These are phyloP conservation scores for Heliconius ethilla DNA, from an alignment of 2,888 invertebrate genomes.

Conservation along the genomic window DNA sequence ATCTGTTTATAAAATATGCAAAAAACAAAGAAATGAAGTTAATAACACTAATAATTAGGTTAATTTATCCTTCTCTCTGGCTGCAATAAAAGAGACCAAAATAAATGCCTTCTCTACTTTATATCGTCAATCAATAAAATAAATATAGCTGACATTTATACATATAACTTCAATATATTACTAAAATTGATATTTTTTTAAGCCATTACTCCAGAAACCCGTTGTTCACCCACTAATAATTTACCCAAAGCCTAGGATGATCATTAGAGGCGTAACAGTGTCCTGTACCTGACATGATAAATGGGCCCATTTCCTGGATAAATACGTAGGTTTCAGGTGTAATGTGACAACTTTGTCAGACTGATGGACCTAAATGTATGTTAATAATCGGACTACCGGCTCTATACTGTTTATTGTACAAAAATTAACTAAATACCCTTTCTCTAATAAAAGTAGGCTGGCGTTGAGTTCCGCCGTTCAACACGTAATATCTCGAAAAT, in stretches of 20 bases:
- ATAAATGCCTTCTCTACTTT: background rate
- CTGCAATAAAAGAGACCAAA: background rate
- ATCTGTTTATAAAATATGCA: background rate
- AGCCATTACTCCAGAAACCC: constrained; percentile 3
- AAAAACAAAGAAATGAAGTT: background rate
- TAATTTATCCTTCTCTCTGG: background rate
- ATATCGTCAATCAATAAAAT: background rate
- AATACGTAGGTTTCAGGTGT: constrained; percentile 19
- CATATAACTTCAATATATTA: background rate
- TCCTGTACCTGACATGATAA: constrained; percentile 21
- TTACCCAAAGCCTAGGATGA: constrained; percentile 18
- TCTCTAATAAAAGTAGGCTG: background rate
- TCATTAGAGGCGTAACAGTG: constrained; percentile 24
- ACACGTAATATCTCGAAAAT: background rate
- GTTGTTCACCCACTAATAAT: background rate
- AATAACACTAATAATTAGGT: background rate
- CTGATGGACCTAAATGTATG: constrained; percentile 4
- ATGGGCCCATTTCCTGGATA: constrained; percentile 13
- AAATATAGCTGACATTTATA: background rate
- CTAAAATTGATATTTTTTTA: background rate
- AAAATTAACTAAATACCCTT: background rate
- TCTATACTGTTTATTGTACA: background rate
- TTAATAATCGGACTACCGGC: too few relatives aligned
- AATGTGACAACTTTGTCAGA: constrained; percentile 15
- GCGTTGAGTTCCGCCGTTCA: background rate